phyloP scores from a whole-genome alignment of 2,113 vertebrate species.

The Urocitellus parryii region DNA sequence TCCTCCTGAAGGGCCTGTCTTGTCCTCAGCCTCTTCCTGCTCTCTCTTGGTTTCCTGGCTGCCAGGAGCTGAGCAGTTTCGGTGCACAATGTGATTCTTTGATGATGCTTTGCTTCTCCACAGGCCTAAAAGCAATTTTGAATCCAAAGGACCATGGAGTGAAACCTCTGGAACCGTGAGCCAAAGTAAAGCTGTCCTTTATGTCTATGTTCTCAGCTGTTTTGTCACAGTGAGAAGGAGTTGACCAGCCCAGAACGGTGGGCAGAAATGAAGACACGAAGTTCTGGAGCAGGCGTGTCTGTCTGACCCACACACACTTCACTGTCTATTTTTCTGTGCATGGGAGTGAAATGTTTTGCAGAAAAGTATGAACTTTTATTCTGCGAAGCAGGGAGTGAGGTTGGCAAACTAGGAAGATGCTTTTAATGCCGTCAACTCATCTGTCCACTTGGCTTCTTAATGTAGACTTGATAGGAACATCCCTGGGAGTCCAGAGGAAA shows the following conservation, averaged over 20 bases:
- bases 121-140: background rate
- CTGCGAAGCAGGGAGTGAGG: background rate
- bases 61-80: rapidly evolving
- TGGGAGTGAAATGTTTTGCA: background rate
- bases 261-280: rapidly evolving
- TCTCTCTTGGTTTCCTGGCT: background rate
- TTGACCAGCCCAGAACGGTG: background rate
- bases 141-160: background rate
- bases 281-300: rapidly evolving
- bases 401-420: rapidly evolving
- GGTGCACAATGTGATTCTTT: too few species aligned
- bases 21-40: background rate
- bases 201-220: background rate
- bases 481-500: constrained; percentile 73
- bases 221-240: background rate
- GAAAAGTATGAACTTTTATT: rapidly evolving
- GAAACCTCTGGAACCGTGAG: background rate
- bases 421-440: background rate
- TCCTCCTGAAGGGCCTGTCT: background rate
- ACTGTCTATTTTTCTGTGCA: rapidly evolving
- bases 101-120: background rate
- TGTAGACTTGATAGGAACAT: background rate
- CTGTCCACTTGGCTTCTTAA: background rate
- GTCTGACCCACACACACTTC: rapidly evolving
- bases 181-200: background rate